A percentile compares a stretch with the other conserved stretches of the same genome.
Conservation (phyloP, 2,113 vertebrate species). For the Crotalus tigris region DNA sequence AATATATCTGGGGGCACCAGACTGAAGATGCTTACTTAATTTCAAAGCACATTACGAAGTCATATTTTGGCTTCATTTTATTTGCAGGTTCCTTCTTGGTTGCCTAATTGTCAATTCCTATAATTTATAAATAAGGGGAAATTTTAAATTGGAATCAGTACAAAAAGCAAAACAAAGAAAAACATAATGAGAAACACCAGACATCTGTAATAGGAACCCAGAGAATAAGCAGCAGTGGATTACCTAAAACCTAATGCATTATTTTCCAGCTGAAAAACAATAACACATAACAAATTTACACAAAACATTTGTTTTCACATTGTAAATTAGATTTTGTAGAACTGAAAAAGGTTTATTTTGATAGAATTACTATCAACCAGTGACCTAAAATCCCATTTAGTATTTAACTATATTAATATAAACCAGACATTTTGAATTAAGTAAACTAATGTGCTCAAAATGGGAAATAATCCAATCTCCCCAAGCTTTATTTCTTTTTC, state of each 20-base stretch:
- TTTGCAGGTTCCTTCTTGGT: not conserved
- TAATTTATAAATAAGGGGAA: constrained; percentile 3
- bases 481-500: constrained; percentile 49
- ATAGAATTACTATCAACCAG: constrained; percentile 71
- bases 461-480: constrained; percentile 66
- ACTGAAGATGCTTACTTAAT: not conserved
- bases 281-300: constrained; percentile 40
- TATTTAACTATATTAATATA: constrained; percentile 72
- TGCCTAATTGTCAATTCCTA: not conserved
- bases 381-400: constrained; percentile 67
- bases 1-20: not conserved
- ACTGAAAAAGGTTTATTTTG: constrained; percentile 69
- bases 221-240: not conserved
- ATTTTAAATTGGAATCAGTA: constrained; percentile 25
- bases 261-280: constrained; percentile 26
- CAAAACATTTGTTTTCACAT: constrained; percentile 66
- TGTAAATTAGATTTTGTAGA: constrained; percentile 67
- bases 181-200: constrained; percentile 23
- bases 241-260: constrained; percentile 12
- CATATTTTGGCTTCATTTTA: not conserved
- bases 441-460: constrained; percentile 68
- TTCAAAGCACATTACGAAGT: not conserved
- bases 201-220: not conserved
- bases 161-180: not conserved
- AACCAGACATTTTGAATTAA: constrained; percentile 68